Evolutionary conservation across 2,888 invertebrate species (phyloP), one percentile per base, ranked within the genome.

Genomic region (Philopedon plagiatum): DNA sequence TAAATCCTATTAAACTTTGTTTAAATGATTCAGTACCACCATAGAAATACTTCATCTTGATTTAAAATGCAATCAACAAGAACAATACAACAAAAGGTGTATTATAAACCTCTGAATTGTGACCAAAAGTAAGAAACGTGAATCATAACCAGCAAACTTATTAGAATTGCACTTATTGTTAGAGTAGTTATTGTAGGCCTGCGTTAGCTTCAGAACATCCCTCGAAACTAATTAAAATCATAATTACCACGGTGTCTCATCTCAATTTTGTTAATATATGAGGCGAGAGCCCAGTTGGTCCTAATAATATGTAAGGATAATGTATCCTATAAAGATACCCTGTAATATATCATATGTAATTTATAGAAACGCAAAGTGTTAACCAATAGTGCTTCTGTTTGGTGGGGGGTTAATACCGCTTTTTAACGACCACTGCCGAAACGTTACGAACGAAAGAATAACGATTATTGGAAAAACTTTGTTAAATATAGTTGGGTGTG

Each of bases 371-470:
- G 83, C 82, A 85, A 85, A 82, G 84, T 83, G 83, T 78, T 85
- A 85, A 85, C 83, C 83, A 84, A 85, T 84, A 85, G 85, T 85
- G 85, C 84, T 84, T 84, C 85, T 85, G 85, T 85, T 85, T 85
- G 85, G 84, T 85, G 85, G 84, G 83, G 82, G 71, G 39, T 58
- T 66, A 60, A 54, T 83, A 85, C 85, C 85, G 82, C 81, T 84
- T 84, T 84, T 84, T 3, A 34, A 77, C 82, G 82, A 84, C 86
- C 87, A 88, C 87, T 88, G 87, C 86, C 88, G 88, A 79, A 77
- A 68, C 63, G 8, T 37, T 26, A 44, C 26, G 39, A 32, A 44
- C 13, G 2, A 2, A 19, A 56, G n/a, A 29, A 54, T 7, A 54
- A 5, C 32, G 11, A 1, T 15, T 13, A 7, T 0, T 8, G n/a